Base-by-base conservation (phyloP, 2,797 vertebrate genomes). In the Cuniculus paca region DNA sequence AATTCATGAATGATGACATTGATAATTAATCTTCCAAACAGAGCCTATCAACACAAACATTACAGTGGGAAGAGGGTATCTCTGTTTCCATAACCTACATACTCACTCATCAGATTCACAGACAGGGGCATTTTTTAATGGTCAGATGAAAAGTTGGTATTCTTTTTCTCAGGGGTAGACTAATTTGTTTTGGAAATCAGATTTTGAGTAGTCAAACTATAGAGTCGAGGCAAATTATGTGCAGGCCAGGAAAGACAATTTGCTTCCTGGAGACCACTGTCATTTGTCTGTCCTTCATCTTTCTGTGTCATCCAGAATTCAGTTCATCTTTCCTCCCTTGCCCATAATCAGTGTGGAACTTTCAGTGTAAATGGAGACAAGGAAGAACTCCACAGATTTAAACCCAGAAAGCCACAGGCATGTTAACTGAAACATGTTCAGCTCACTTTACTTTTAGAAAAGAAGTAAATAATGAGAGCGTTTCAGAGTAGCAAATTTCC, bases 141-240 rank as follows among this genome's bases (percentile, higher is more conserved):
- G 68, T 90, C 95, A 79, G 0, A 48, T 94, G n/a, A 77, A 88
- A 95, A 95, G 50, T 6, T 48, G 50, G 68, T 85, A 45, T 88
- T 81, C 65, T 72, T 84, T 88, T 92, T 80, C 80, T 79, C 54
- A 85, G 50, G 75, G 86, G 16, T 81, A 68, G 79, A 75, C 79
- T 97, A n/a, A 96, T 97, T 96, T 96, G 74, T 95, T 97, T 98
- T 97, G 92, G 85, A 97, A 97, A 97, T 96, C 82, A 94, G 88
- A 91, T 82, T 95, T 79, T 56, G 45, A 61, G 45, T n/a, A 96
- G 34, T 88, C 90, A 94, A 91, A 91, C 58, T 61, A 63, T n/a
- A 68, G 75, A 93, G 20, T n/a, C 96, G 39, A 94, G 89, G 79
- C 83, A 92, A 93, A 96, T 90, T 36, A 87, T 56, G 87, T 85